Percentiles rank a stretch among this genome's conserved stretches.
phyloP scores from a whole-genome alignment of 2,888 invertebrate genomes.

The Philhelius pedissequus region DNA sequence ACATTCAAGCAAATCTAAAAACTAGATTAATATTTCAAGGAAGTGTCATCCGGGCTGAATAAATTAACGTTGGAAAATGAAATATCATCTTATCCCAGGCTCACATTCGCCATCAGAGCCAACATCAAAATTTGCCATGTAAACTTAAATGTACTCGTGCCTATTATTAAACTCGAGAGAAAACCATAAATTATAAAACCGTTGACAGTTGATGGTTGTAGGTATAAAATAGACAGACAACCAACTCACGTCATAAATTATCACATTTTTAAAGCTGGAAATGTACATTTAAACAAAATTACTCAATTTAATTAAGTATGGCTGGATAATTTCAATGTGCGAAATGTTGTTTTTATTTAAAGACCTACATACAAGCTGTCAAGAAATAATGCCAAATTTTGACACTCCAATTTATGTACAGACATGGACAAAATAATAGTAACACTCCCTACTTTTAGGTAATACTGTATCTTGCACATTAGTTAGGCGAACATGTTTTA shows the following conservation, averaged over 20 bases:
- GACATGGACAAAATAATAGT: too few relatives aligned
- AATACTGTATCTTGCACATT: too few relatives aligned
- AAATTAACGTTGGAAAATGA: background rate
- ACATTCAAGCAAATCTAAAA: background rate
- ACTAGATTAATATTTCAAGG: background rate
- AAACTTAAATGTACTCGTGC: background rate
- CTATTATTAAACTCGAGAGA: background rate
- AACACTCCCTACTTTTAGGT: too few relatives aligned
- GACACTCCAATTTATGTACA: too few relatives aligned
- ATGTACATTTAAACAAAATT: background rate
- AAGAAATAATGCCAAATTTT: background rate
- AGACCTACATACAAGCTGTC: background rate
- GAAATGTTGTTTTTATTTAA: background rate
- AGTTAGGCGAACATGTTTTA: too few relatives aligned
- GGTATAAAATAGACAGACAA: background rate
- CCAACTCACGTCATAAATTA: background rate
- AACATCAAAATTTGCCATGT: background rate
- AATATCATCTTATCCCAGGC: background rate
- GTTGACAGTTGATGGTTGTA: conserved; percentile 4
- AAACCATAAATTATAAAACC: conserved; percentile 3
- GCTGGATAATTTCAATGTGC: background rate
- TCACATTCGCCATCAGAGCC: background rate
- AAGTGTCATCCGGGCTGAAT: conserved; percentile 1
- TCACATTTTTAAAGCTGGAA: background rate
- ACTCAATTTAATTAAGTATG: background rate